Evolutionary conservation across 2,888 invertebrate species (phyloP), one percentile per base, ranked within the genome.

Genomic region (Caradrina clavipalpis): DNA sequence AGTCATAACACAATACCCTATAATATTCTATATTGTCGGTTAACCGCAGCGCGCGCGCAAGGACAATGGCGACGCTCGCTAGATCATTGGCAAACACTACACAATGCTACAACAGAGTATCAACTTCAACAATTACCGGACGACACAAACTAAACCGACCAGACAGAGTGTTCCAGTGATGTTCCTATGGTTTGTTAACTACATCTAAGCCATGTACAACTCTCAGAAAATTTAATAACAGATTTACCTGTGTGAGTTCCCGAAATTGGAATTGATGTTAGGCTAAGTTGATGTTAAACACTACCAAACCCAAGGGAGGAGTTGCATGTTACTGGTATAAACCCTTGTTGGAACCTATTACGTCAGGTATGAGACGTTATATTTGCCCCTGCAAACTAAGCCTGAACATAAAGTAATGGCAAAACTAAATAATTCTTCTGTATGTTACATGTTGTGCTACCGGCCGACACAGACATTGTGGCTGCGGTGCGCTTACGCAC

Each of bases 41-140:
- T 81, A 81, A 85, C 83, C 84, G 67, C 85, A 74, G 76, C 74
- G 76, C 73, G 51, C 78, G 73, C 77, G 78, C 83, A 82, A 80
- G 82, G 80, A 79, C 80, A 78, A 50, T 60, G 50, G 54, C 63
- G 49, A 60, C n/a, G 31, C 45, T 42, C 39, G 75, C 69, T 64
- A 58, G 63, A 77, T 80, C 81, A 77, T 80, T 60, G 56, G 58
- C 59, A 63, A 49, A 39, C 39, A 60, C 19, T 7, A 47, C 26
- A 19, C 15, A 56, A 21, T 22, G 10, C 1, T 13, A 22, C 1
- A 11, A 19, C 58, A 77, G 63, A 80, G 54, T 35, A 22, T 26
- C 54, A 15, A 45, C 22, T 62, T 21, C 3, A 10, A 55, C 15
- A 31, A 22, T 42, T 4, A 1, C 7, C 15, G 15, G 8, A 42